Evolutionary conservation across 2,888 invertebrate genomes (phyloP).

Genomic region (Brenthis ino): DNA sequence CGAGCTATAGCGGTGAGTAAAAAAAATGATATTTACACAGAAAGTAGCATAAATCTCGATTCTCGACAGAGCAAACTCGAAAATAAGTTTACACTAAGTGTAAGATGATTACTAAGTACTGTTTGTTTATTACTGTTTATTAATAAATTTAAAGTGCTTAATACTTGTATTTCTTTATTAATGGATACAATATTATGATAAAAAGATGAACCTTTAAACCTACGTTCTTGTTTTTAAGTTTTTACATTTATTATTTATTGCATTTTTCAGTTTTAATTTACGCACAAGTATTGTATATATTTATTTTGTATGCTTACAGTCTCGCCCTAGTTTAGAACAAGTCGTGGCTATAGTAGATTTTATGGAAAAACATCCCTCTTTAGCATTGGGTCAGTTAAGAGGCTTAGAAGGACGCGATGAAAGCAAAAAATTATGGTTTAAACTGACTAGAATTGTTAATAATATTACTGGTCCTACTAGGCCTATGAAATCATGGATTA

Average conservation of each 20-base stretch:
- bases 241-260: not conserved
- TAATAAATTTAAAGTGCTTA: not conserved
- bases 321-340: slow-evolving; percentile 72
- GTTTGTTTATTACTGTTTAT: slow-evolving; percentile 10
- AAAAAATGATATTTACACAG: slow-evolving; percentile 4
- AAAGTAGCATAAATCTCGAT: not conserved
- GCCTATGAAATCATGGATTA: slow-evolving; percentile 76
- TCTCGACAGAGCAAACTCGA: slow-evolving; percentile 43
- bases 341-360: slow-evolving; percentile 72
- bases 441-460: slow-evolving; percentile 66
- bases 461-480: slow-evolving; percentile 66
- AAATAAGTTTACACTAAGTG: slow-evolving; percentile 1
- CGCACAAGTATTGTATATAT: slow-evolving; percentile 1
- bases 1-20: slow-evolving; percentile 64
- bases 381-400: slow-evolving; percentile 65
- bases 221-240: not conserved
- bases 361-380: slow-evolving; percentile 69
- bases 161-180: not conserved
- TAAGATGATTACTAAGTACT: slow-evolving; percentile 17
- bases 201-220: not conserved
- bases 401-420: slow-evolving; percentile 70
- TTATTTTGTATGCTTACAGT: slow-evolving; percentile 46
- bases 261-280: not conserved
- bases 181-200: too few species aligned
- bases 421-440: slow-evolving; percentile 71